phyloP scores from a whole-genome alignment of 2,888 invertebrate genomes.

The Coelopa pilipes region DNA sequence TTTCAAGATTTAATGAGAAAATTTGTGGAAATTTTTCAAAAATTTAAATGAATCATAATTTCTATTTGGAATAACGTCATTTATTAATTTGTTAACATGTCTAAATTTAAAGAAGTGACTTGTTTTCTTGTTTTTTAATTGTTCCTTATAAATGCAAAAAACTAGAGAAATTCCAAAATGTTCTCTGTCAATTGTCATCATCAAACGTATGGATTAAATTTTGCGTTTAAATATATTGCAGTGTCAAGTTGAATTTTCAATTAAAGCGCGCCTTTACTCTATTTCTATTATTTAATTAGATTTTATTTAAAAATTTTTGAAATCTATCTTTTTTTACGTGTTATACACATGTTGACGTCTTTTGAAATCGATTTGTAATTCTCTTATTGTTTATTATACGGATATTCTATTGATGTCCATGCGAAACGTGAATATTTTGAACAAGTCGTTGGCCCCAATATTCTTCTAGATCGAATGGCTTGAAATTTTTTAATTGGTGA shows the following conservation, averaged over 20 bases:
- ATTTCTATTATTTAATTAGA: constrained; percentile 35
- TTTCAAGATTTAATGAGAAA: background rate
- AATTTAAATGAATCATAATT: background rate
- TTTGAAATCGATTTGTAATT: constrained; percentile 29
- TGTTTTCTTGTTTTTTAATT: constrained; percentile 4
- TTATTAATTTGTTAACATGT: constrained; percentile 31
- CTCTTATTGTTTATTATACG: constrained; percentile 25
- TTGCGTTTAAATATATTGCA: constrained; percentile 22
- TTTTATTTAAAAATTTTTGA: constrained; percentile 39
- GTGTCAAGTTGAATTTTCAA: constrained; percentile 32
- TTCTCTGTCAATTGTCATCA: background rate
- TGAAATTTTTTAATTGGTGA: constrained; percentile 76
- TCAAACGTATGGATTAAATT: background rate
- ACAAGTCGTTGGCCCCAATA: constrained; percentile 80
- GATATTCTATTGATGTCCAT: constrained; percentile 55
- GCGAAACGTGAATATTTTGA: constrained; percentile 71
- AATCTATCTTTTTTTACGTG: constrained; percentile 32
- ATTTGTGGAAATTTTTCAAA: background rate
- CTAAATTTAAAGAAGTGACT: constrained; percentile 20
- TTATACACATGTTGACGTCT: constrained; percentile 33
- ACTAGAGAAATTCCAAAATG: constrained; percentile 13
- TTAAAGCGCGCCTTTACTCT: constrained; percentile 27
- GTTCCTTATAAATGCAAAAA: background rate
- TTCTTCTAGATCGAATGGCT: constrained; percentile 82
- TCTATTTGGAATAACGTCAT: constrained; percentile 35